Percentiles rank a stretch among this genome's conserved stretches.
phyloP scores from a whole-genome alignment of 2,888 invertebrate species.

The Gymnosoma rotundatum region DNA sequence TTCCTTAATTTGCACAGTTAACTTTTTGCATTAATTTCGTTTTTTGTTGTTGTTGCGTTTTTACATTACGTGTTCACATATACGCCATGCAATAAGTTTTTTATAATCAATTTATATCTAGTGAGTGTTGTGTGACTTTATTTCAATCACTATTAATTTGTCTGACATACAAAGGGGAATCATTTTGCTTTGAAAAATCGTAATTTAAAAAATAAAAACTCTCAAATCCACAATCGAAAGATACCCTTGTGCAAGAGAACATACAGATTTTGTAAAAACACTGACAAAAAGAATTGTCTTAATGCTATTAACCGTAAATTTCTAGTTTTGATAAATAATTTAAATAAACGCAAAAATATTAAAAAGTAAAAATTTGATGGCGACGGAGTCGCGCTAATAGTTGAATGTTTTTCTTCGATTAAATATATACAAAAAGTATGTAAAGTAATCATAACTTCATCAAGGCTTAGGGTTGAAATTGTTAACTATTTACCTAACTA shows the following conservation, averaged over 20 bases:
- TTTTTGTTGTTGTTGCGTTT: background rate
- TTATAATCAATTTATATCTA: slow-evolving; percentile 27
- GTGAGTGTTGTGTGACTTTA: slow-evolving; percentile 54
- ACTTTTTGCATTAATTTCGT: background rate
- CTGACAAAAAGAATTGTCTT: background rate
- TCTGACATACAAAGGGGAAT: slow-evolving; percentile 61
- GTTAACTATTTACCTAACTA: no score
- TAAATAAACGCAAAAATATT: no score
- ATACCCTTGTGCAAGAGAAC: background rate
- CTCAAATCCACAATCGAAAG: slow-evolving; percentile 37
- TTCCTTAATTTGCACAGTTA: background rate
- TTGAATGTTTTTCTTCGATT: no score
- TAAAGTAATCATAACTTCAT: no score
- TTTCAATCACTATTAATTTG: slow-evolving; percentile 66
- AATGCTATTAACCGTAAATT: background rate
- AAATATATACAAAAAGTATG: no score
- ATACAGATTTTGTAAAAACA: background rate
- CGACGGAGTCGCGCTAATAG: no score
- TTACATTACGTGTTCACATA: background rate
- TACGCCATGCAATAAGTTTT: background rate
- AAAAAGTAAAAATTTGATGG: no score
- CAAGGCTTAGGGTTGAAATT: no score
- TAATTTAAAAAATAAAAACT: slow-evolving; percentile 16
- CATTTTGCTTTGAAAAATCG: slow-evolving; percentile 22
- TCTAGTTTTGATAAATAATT: no score